Evolutionary conservation across 1,140 invertebrate genomes (phyloP).

Genomic region (Habropoda laboriosa): DNA sequence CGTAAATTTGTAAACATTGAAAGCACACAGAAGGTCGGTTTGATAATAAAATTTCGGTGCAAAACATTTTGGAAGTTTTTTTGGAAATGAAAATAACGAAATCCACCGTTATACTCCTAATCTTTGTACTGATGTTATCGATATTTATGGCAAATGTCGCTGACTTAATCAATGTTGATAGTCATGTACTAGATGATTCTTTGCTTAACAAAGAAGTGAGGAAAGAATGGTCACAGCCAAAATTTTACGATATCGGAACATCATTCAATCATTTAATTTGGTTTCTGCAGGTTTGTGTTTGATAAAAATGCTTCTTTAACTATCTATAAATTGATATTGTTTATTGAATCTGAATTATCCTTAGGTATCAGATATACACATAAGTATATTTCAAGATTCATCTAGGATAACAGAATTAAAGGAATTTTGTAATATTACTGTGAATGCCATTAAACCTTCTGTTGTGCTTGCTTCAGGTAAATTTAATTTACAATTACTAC

Average conservation of each 20-base stretch:
- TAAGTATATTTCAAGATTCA: slow-evolving; percentile 92
- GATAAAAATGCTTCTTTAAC: not conserved
- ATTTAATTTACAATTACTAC: slow-evolving; percentile 21
- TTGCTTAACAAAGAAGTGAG: slow-evolving; percentile 33
- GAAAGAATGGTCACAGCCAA: slow-evolving; percentile 59
- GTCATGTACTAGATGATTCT: slow-evolving; percentile 60
- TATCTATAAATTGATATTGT: not conserved
- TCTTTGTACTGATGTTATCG: slow-evolving; percentile 82
- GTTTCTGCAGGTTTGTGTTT: slow-evolving; percentile 88
- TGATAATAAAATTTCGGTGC: not conserved
- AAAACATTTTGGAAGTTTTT: not conserved
- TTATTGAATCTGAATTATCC: slow-evolving; percentile 60
- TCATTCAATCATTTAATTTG: slow-evolving; percentile 85
- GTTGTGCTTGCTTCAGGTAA: slow-evolving; percentile 91
- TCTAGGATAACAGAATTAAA: slow-evolving; percentile 89
- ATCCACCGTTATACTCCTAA: slow-evolving; percentile 78
- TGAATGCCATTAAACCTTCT: slow-evolving; percentile 89
- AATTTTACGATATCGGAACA: slow-evolving; percentile 82
- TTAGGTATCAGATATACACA: slow-evolving; percentile 94
- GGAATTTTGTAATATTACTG: slow-evolving; percentile 90
- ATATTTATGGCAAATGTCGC: slow-evolving; percentile 83
- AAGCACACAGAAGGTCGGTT: slow-evolving; percentile 6
- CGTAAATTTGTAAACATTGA: slow-evolving; percentile 30
- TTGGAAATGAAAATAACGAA: slow-evolving; percentile 81
- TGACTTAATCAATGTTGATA: slow-evolving; percentile 82